Conservation (phyloP, 2,113 vertebrate genomes). For the Candoia aspera region DNA sequence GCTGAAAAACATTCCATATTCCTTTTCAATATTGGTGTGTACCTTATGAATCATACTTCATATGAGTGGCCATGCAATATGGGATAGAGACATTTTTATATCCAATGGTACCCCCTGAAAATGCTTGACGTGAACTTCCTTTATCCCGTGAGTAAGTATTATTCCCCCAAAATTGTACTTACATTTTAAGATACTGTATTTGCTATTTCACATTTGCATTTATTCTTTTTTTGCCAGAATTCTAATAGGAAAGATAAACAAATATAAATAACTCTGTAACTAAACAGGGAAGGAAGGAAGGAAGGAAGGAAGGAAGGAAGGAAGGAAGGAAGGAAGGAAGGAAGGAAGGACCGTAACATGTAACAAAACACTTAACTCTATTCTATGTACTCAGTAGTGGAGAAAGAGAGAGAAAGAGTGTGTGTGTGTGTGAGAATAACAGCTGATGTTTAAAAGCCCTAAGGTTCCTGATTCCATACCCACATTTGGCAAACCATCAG, state of each 20-base stretch:
- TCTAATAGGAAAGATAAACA: background rate
- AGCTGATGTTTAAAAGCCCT: conserved; percentile 17
- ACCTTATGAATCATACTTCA: background rate
- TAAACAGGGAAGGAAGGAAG: background rate
- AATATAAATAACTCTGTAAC: background rate
- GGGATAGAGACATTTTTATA: background rate
- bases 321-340: no score
- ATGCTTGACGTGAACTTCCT: background rate
- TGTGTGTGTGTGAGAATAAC: background rate
- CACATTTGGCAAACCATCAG: conserved; percentile 38
- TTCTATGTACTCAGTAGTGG: background rate
- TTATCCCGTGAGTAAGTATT: background rate
- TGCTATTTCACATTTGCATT: background rate
- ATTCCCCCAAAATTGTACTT: background rate
- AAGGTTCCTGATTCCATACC: conserved; percentile 7
- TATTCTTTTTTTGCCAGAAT: background rate
- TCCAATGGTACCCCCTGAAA: background rate
- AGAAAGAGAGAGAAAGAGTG: background rate
- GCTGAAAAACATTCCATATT: background rate
- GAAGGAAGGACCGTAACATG: no score
- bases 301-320: no score
- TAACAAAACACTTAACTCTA: no score
- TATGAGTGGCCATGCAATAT: background rate
- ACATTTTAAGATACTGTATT: background rate
- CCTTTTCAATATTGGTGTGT: background rate